Percentiles rank a stretch among this genome's conserved stretches.
These are phyloP conservation scores for Anarsia innoxiella DNA, from an alignment of 2,888 invertebrate species.

Conservation along the genomic window DNA sequence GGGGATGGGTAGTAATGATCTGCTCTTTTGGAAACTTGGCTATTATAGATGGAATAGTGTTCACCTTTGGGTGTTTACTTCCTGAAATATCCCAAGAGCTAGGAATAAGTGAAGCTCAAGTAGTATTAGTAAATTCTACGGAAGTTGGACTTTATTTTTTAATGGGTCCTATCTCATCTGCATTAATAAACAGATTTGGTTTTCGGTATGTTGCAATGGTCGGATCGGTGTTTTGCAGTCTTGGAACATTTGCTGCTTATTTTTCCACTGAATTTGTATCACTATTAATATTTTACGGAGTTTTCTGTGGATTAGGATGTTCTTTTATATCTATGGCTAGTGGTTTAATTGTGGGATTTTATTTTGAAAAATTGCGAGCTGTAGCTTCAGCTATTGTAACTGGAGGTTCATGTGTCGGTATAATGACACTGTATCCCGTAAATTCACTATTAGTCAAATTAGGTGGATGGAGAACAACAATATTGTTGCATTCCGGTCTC, in stretches of 20 bases:
- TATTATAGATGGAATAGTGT: constrained; percentile 51
- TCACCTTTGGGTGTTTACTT: constrained; percentile 53
- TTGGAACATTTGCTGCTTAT: constrained; percentile 42
- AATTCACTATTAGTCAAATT: constrained; percentile 42
- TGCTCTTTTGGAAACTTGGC: constrained; percentile 38
- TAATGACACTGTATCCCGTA: constrained; percentile 47
- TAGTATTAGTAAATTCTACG: constrained; percentile 52
- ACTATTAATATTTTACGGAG: constrained; percentile 47
- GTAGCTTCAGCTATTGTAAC: constrained; percentile 48
- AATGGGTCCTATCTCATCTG: constrained; percentile 49
- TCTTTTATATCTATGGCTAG: constrained; percentile 50
- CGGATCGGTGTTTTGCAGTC: constrained; percentile 45
- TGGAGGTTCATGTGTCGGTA: constrained; percentile 53
- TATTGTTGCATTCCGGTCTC: constrained; percentile 51
- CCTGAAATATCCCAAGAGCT: constrained; percentile 45
- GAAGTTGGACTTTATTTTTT: constrained; percentile 50
- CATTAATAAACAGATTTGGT: constrained; percentile 61
- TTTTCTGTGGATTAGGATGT: constrained; percentile 47
- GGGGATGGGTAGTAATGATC: constrained; percentile 13
- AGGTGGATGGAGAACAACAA: constrained; percentile 52
- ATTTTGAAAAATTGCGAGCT: constrained; percentile 56
- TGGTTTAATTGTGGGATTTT: constrained; percentile 55
- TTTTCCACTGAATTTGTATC: constrained; percentile 37
- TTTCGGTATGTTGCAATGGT: constrained; percentile 55
- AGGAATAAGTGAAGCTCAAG: constrained; percentile 31